Percentiles rank a stretch among this genome's conserved stretches.
These are phyloP conservation scores for Pangasius djambal DNA, from an alignment of 2,797 vertebrate species.

Conservation along the genomic window DNA sequence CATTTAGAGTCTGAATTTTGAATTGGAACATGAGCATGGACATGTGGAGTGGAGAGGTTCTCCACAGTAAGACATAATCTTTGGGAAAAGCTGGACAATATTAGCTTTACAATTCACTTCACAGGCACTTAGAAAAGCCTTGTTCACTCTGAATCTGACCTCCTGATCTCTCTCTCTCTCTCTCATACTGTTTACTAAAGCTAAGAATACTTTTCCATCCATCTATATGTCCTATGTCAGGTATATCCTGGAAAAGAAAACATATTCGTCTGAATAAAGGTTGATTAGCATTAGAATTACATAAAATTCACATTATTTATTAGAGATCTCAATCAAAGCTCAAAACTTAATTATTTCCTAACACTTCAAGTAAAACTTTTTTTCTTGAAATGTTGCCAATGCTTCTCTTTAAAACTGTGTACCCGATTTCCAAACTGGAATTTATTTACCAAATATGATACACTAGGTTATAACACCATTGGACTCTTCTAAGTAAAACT, in stretches of 20 bases:
- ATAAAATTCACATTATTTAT: not conserved
- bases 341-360: not conserved
- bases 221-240: not conserved
- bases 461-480: too few species aligned
- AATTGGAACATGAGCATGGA: not conserved
- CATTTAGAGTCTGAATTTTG: not conserved
- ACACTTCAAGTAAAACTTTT: not conserved
- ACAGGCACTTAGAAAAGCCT: slow-evolving; percentile 55
- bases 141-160: slow-evolving; percentile 68
- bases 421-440: not conserved
- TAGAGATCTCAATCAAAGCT: not conserved
- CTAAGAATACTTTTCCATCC: not conserved
- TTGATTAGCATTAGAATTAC: not conserved
- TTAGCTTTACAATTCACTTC: slow-evolving; percentile 79
- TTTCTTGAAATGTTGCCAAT: not conserved
- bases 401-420: not conserved
- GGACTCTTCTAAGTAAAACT: too few species aligned
- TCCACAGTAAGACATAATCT: slow-evolving; percentile 74
- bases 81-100: slow-evolving; percentile 76
- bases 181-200: slow-evolving; percentile 18
- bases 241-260: not conserved
- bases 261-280: not conserved
- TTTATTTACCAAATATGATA: too few species aligned
- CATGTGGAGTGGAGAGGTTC: slow-evolving; percentile 19
- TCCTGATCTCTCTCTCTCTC: slow-evolving; percentile 43